phyloP scores from a whole-genome alignment of 2,113 vertebrate species.

The Sturnus vulgaris region DNA sequence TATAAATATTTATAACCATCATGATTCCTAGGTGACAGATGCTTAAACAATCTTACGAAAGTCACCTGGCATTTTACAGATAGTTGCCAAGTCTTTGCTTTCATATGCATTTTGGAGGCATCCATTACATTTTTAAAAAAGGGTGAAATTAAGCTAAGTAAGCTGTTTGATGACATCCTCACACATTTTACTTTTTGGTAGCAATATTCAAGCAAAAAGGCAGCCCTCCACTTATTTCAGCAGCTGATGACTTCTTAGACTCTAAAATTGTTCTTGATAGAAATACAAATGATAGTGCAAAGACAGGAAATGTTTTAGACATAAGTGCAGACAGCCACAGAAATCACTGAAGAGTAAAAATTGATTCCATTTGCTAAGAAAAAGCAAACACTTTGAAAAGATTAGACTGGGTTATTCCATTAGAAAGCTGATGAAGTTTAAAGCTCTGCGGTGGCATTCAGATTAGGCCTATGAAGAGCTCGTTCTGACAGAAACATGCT shows the following conservation, averaged over 20 bases:
- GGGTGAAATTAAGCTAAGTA: not conserved
- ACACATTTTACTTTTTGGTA: not conserved
- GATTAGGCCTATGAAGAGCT: not conserved
- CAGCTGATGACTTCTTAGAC: not conserved
- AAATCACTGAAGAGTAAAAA: constrained; percentile 49
- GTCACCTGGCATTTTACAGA: not conserved
- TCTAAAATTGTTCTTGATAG: not conserved
- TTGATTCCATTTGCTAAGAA: constrained; percentile 14
- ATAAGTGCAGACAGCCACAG: not conserved
- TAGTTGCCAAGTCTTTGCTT: not conserved
- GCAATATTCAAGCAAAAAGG: not conserved
- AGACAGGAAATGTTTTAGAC: constrained; percentile 4
- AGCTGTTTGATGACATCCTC: not conserved
- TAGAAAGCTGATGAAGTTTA: constrained; percentile 18
- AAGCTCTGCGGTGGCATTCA: not conserved
- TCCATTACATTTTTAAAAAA: not conserved
- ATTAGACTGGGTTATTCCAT: constrained; percentile 19
- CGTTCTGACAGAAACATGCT: constrained; percentile 53
- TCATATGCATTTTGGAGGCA: not conserved
- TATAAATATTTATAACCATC: not conserved
- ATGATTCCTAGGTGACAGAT: not conserved
- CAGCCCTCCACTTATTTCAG: not conserved
- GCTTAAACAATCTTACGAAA: not conserved
- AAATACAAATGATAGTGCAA: not conserved
- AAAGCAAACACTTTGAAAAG: not conserved